These are phyloP conservation scores for Probosciger aterrimus DNA, from an alignment of 2,113 vertebrate species.

Conservation along the genomic window DNA sequence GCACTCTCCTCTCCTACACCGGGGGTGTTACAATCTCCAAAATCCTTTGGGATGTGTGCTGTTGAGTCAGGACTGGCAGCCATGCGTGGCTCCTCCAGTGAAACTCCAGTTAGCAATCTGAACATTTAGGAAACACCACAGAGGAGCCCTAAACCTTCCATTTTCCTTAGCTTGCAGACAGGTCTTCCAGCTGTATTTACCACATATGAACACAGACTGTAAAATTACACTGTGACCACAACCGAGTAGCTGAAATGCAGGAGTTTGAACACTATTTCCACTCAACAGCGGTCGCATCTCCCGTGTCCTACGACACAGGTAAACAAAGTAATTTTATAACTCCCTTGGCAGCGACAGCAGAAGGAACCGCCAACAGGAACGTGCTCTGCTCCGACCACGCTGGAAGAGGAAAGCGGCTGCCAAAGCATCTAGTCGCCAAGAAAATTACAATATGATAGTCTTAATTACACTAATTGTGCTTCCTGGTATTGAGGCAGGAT, in stretches of 20 bases:
- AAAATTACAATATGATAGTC: constrained; percentile 51
- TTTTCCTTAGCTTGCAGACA: fast-evolving
- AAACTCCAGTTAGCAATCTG: neutral
- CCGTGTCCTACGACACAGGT: neutral
- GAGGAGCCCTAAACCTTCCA: neutral
- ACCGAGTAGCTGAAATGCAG: neutral
- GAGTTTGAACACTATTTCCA: neutral
- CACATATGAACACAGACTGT: neutral
- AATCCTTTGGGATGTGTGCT: fast-evolving
- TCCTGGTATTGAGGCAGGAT: constrained; percentile 35
- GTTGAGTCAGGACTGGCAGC: neutral
- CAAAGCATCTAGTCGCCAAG: constrained; percentile 3
- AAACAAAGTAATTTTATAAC: neutral
- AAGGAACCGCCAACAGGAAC: neutral
- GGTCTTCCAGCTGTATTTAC: neutral
- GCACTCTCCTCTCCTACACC: neutral
- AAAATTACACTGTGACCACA: neutral
- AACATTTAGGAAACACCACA: neutral
- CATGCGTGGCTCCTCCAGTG: fast-evolving
- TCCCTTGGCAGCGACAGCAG: neutral
- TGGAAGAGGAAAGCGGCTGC: neutral
- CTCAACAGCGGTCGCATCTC: neutral
- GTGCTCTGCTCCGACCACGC: neutral
- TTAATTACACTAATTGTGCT: constrained; percentile 46
- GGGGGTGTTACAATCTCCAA: too few relatives aligned